Base-by-base conservation (phyloP, 2,888 invertebrate species). In the Harpalus rufipes region DNA sequence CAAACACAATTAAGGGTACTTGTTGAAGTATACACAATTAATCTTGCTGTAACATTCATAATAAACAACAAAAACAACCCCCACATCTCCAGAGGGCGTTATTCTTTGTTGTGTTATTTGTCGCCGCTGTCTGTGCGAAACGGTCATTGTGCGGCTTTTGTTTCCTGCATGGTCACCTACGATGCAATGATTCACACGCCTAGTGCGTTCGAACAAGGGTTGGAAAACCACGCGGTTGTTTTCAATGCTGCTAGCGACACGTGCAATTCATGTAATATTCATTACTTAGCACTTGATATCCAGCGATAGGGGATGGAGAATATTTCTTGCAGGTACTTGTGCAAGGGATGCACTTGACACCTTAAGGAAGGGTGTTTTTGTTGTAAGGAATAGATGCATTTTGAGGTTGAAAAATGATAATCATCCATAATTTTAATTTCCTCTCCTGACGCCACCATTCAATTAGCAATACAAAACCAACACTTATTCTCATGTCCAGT, bases 211-310 rank as follows among this genome's bases (percentile, higher is more conserved):
- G 59, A 59, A 18, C 21, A 12, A 63, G 8, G 21, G 14, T 16
- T 10, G 58, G 18, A 8, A 21, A 21, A 16, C 21, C n/a, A 1
- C 65, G 41, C 25, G 56, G 25, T 65, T 14, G 63, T 44, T 18
- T 18, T 41, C n/a, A 41, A 18, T 21, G 16, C 61, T 81, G 59
- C 59, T 63, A 14, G 14, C 10, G 51, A 44, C 39, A 51, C 81
- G 41, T 14, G 65, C 44, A n/a, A 56, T 65, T 81, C 81, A 81
- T 81, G 81, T 63, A 81, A 81, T 81, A 81, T 81, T 81, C 81
- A 81, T 81, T 81, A 65, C 56, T 81, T 81, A 51, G 12, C 81
- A 68, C 51, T 81, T 81, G 44, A 51, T 51, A 63, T 63, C 81
- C 25, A 56, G 41, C 6, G 68, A 8, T 51, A 51, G 10, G 10